Base-by-base conservation (phyloP, 2,113 vertebrate species). In the Mobula hypostoma region DNA sequence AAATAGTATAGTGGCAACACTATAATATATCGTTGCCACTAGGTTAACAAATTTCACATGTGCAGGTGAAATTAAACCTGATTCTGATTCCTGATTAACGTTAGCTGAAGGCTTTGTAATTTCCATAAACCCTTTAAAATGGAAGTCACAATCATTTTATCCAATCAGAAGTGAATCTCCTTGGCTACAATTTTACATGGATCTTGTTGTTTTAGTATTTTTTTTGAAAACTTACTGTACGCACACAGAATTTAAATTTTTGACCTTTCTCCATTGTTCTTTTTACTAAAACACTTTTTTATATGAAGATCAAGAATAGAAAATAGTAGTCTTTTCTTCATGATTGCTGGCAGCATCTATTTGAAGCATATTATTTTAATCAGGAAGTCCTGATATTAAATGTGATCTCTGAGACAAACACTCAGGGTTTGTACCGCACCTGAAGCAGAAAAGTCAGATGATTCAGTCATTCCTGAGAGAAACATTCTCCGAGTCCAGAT, bases 31-130 rank as follows among this genome's bases (percentile, higher is more conserved):
- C 36, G 0, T 36, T 36, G 36, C 36, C 36, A 36, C 36, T 36
- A 36, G 36, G 36, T 36, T 36, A 36, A 36, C 48, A 48, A 48
- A 48, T 48, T 48, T 48, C 48, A 48, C 1, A 48, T 48, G 48
- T 48, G 1, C 48, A 48, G 48, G 48, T 48, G 48, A 2, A 2
- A 48, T 48, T 48, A 48, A 48, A 48, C 48, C 48, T 48, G 48
- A 48, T 48, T 48, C 48, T 48, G 48, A 48, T 48, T 48, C 48
- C 61, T 92, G 88, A 92, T 92, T 91, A 14, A 91, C 70, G 63
- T 92, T 92, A 21, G n/a, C 88, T 70, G n/a, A 92, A 74, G 36
- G 68, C 70, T 17, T 92, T 70, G 88, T 36, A 7, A 92, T 27
- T 36, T 92, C 15, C 63, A 91, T n/a, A 91, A 70, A 66, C 66